Percentiles rank a stretch among this genome's conserved stretches.
These are phyloP conservation scores for Bhutanitis thaidina DNA, from an alignment of 2,888 invertebrate genomes.

Conservation along the genomic window DNA sequence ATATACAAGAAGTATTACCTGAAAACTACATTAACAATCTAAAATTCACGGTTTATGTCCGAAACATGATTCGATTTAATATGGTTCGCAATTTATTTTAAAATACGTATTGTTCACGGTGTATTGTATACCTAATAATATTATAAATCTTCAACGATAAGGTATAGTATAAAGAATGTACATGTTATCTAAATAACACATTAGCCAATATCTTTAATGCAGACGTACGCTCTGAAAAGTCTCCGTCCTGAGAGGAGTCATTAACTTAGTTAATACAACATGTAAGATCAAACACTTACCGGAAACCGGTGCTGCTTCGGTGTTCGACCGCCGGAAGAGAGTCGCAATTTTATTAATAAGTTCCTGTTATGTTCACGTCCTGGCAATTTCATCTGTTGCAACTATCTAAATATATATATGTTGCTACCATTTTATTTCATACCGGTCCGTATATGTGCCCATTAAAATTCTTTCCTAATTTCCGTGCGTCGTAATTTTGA, in stretches of 20 bases:
- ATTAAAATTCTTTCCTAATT: conserved; percentile 2
- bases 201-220: background rate
- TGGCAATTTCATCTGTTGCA: conserved; percentile 49
- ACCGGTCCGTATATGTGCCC: conserved; percentile 12
- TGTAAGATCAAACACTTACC: conserved; percentile 62
- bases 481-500: background rate
- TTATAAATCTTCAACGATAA: too few relatives aligned
- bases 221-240: background rate
- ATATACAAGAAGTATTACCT: too few relatives aligned
- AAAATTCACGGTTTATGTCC: too few relatives aligned
- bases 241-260: conserved; percentile 31
- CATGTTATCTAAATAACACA: background rate
- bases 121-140: too few relatives aligned
- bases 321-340: conserved; percentile 64
- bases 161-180: too few relatives aligned
- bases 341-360: conserved; percentile 73
- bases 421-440: conserved; percentile 34
- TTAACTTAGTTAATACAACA: conserved; percentile 46
- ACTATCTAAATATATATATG: conserved; percentile 28
- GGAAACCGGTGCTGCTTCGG: conserved; percentile 56
- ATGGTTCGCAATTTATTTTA: too few relatives aligned
- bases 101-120: too few relatives aligned
- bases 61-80: too few relatives aligned
- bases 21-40: too few relatives aligned
- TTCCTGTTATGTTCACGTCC: conserved; percentile 71